Percentiles rank a stretch among this genome's conserved stretches.
phyloP scores from a whole-genome alignment of 1,140 invertebrate genomes.

The Mizuhopecten yessoensis region DNA sequence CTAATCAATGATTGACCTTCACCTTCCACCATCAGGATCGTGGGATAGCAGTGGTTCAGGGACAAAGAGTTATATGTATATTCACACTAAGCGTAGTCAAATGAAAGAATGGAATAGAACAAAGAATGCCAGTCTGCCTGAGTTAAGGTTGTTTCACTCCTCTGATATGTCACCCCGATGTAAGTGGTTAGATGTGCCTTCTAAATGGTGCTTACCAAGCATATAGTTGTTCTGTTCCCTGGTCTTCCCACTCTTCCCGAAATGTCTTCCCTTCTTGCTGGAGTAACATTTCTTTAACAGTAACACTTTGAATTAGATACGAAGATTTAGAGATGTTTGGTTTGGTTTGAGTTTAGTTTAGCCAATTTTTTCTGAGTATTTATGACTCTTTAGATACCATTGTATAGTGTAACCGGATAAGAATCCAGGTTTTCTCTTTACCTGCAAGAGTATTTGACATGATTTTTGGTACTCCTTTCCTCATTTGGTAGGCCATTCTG shows the following conservation, averaged over 20 bases:
- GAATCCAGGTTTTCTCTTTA: no score
- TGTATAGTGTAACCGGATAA: no score
- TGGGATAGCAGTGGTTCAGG: constrained; percentile 8
- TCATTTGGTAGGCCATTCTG: no score
- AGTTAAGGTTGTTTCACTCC: neutral
- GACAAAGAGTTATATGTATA: constrained; percentile 35
- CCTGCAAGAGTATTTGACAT: no score
- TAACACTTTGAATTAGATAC: no score
- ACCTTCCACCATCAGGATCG: neutral
- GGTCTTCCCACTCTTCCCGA: neutral
- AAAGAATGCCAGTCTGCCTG: constrained; percentile 15
- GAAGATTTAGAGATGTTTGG: no score
- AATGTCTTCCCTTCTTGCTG: constrained; percentile 1
- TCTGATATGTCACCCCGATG: neutral
- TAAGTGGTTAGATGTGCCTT: constrained; percentile 14
- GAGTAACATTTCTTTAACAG: neutral
- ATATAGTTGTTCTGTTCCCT: neutral
- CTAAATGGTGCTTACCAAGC: neutral
- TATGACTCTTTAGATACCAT: no score
- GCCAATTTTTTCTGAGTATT: no score
- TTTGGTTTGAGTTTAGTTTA: no score
- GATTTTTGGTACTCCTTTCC: no score
- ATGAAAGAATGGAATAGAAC: constrained; percentile 39
- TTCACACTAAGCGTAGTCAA: constrained; percentile 6
- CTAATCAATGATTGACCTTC: no score